Evolutionary conservation across 64 coral and sea anemone genomes (phyloP), one percentile per base, ranked within the genome.

Genomic region (Dendrophyllia cribrosa): DNA sequence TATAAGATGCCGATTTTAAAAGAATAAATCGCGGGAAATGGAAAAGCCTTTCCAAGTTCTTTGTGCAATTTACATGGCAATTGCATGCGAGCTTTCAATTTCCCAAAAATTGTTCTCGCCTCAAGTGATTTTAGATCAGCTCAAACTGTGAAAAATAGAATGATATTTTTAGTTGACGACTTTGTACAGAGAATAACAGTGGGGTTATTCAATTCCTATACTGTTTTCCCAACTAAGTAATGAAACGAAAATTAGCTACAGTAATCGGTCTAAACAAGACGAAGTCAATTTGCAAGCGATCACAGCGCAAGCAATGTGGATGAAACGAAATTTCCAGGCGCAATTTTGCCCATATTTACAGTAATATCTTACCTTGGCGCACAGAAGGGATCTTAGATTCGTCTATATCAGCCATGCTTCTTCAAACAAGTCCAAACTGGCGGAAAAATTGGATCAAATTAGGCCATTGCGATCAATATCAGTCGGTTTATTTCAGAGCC

Each of bases 381-480:
- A 93, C 92, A 81, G 84, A 86, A 22, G 76, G 84, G 47, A 62
- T 62, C 21, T 76, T 43, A 10, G 92, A 73, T 60, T 93, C 92
- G 60, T 93, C 92, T 88, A 81, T 88, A 73, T 93, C 85, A 51
- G 92, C 85, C 91, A 93, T 93, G 55, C 58, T 34, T 86, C 66
- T 70, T 73, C 43, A 52, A 22, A 72, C 58, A 56, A 43, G 91
- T 69, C 26, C 43, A 64, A 88, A 70, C 62, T 88, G 77, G 77
- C 66, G 75, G 19, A 72, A 93, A 93, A 88, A 81, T 80, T 93
- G 23, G 61, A 86, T 93, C 43, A 86, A 87, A 74, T 82, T 60
- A 58, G 75, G 45, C 49, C 75, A 78, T 62, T 78, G 26, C 66
- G 83, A 63, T 63, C 78, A 82, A 82, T 64, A 77, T 87, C 59